Evolutionary conservation across 2,113 vertebrate species (phyloP), one percentile per base, ranked within the genome.

Genomic region (Stegastes partitus): DNA sequence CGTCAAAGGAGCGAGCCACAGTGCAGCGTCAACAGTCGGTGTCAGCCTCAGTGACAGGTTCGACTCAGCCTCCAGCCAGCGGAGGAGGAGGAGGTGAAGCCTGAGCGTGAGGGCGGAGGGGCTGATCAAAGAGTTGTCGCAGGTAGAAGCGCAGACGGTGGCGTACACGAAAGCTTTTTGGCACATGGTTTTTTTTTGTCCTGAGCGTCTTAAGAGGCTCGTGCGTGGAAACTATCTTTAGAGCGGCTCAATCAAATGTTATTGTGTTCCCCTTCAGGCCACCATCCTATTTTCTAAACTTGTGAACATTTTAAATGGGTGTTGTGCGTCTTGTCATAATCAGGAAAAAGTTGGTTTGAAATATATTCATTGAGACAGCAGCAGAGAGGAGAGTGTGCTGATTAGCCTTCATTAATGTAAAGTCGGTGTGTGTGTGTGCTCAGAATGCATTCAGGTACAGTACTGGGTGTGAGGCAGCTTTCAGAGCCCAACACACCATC

Each of bases 21-120:
- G 75, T 82, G 81, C 84, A 70, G 88, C 73, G 83, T 89, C 88
- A 84, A 81, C 87, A 84, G 66, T 72, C 28, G 28, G 71, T 63
- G 87, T 89, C 87, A 88, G 81, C 25, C 61, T 2, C 51, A 1
- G 81, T 87, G 90, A 89, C 87, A 88, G 62, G 66, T 80, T 72
- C 21, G 25, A 83, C 49, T 84, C 72, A 61, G 84, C 82, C 86
- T 87, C 51, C 79, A 87, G 87, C 82, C 69, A 42, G 74, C 18
- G 9, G 21, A 58, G 76, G 57, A 55, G 56, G 50, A 19, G 25
- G 54, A 59, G 66, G 19, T 26, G 22, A 45, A 58, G 44, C 63
- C 58, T 61, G 53, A 63, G 68, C 16, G 58, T 10, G 69, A 55
- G 42, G 45, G 53, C 25, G 69, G 54, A 64, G 59, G 59, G 28